Evolutionary conservation across 2,113 vertebrate genomes (phyloP), one percentile per base, ranked within the genome.

Genomic region (Columba janthina): DNA sequence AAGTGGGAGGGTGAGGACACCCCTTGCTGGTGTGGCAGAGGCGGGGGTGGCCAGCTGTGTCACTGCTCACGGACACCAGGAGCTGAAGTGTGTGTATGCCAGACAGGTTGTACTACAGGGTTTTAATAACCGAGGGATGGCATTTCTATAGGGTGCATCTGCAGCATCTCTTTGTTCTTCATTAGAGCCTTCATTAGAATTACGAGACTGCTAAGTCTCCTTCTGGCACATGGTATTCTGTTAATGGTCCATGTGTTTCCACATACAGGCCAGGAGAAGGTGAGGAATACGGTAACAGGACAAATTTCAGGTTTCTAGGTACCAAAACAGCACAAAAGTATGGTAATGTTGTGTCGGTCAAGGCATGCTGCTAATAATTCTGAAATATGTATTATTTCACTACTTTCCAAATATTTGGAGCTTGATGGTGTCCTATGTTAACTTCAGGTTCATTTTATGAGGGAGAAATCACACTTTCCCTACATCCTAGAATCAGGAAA

Each of bases 21-120:
- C 20, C n/a, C 7, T 1, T 1, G 1, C 17, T 24, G 15, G 5
- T n/a, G 24, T 51, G n/a, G 4, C 72, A 29, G 56, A 64, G 46
- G 8, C 40, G 69, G 50, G 19, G 28, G 58, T 65, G 71, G 20
- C 36, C 1, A 1, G 13, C 53, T 75, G 58, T 50, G 21, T 32
- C 73, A 28, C 40, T 4, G 2, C 32, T 26, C 60, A 2, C 26
- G 46, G 74, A 24, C 32, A 38, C 5, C 14, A 44, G 40, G 71
- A 73, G 15, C 61, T 89, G 75, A 69, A 71, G n/a, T 20, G 48
- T 12, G 12, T 19, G 29, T 46, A 12, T 17, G 20, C 15, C 79
- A 83, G 67, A 7, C 40, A 58, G 66, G 40, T 17, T 54, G 28
- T 50, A 6, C 38, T 54, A 21, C 32, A 69, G 54, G 31, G 8